Conservation (phyloP, 1,140 invertebrate genomes). For the Drosophila kurseongensis region DNA sequence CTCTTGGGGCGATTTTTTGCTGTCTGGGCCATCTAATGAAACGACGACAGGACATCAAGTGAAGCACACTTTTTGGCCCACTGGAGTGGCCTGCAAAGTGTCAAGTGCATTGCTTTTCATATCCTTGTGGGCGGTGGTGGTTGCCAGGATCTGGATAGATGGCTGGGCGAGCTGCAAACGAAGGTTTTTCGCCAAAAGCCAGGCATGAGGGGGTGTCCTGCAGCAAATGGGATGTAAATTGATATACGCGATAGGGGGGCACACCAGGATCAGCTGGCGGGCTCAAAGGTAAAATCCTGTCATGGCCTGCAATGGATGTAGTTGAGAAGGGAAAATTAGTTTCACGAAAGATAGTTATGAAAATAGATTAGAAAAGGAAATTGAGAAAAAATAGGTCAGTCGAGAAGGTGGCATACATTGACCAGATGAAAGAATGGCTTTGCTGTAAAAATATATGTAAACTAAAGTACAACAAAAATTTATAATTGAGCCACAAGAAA, state of each 20-base stretch:
- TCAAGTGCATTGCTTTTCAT: constrained; percentile 77
- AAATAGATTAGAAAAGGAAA: background rate
- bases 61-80: constrained; percentile 60
- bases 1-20: constrained; percentile 40
- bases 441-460: too few species aligned
- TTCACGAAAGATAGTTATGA: background rate
- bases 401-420: background rate
- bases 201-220: background rate
- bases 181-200: constrained; percentile 5
- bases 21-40: constrained; percentile 47
- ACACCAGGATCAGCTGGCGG: constrained; percentile 11
- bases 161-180: constrained; percentile 14
- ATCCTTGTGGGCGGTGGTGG: constrained; percentile 33
- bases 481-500: too few species aligned
- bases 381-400: background rate
- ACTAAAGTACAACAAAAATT: too few species aligned
- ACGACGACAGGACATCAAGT: constrained; percentile 40
- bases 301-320: constrained; percentile 7
- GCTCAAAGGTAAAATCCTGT: constrained; percentile 31
- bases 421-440: too few species aligned
- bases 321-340: constrained; percentile 17
- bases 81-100: constrained; percentile 61
- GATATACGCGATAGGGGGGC: constrained; percentile 25
- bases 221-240: constrained; percentile 63
- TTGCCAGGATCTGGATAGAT: background rate